A percentile compares a stretch with the other conserved stretches of the same genome.
Evolutionary conservation across 2,888 invertebrate species (phyloP).

Genomic region (Clepsis dumicolana): DNA sequence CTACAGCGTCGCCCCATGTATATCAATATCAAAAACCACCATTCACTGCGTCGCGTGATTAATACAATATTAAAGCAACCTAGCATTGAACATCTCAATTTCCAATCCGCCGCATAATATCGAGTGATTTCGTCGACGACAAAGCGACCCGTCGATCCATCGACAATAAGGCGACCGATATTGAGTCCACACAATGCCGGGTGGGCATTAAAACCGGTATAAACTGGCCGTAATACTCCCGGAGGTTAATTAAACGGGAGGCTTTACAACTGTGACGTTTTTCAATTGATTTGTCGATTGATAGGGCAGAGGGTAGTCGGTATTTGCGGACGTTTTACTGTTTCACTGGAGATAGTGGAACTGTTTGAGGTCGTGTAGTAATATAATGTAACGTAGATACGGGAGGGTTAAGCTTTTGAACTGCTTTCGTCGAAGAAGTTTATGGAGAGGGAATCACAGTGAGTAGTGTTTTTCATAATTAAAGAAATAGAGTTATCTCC

Average conservation of each 20-base stretch:
- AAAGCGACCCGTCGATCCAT: constrained; percentile 52
- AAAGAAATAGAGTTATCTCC: no score
- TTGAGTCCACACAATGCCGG: constrained; percentile 76
- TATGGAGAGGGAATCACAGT: not conserved
- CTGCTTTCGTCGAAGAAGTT: not conserved
- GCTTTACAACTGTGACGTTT: constrained; percentile 64
- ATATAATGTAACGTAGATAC: not conserved
- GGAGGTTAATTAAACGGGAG: constrained; percentile 77
- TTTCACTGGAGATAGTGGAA: constrained; percentile 6
- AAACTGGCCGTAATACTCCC: constrained; percentile 71
- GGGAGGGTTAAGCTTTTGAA: not conserved
- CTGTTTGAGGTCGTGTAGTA: not conserved
- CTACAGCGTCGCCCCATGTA: not conserved
- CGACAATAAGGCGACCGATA: constrained; percentile 76
- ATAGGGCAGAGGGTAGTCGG: constrained; percentile 43
- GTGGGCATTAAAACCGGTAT: constrained; percentile 69
- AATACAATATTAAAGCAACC: constrained; percentile 21
- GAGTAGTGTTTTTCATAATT: no score
- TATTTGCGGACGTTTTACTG: constrained; percentile 22
- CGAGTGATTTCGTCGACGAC: constrained; percentile 47
- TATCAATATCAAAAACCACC: not conserved
- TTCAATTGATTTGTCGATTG: constrained; percentile 66
- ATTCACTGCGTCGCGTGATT: constrained; percentile 7
- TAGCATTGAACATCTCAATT: constrained; percentile 13
- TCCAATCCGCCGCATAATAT: constrained; percentile 23